Percentiles rank a stretch among this genome's conserved stretches.
phyloP scores from a whole-genome alignment of 2,113 vertebrate species.

The Aviceda subcristata region DNA sequence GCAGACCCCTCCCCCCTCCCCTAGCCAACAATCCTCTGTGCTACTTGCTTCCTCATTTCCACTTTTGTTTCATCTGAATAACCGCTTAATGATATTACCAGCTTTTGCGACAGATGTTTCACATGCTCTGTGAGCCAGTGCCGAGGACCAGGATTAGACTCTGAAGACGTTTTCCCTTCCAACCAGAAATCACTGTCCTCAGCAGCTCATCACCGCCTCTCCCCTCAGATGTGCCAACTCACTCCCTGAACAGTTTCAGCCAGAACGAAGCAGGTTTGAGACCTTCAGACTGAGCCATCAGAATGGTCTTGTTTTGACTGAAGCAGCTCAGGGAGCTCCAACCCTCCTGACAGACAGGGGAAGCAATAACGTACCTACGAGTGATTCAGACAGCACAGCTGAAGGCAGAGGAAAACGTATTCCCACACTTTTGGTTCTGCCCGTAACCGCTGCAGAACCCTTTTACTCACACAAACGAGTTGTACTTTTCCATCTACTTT shows the following conservation, averaged over 20 bases:
- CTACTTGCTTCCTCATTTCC: not conserved
- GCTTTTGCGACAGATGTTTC: not conserved
- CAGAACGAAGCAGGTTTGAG: not conserved
- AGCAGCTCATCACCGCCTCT: not conserved
- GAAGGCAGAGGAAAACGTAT: not conserved
- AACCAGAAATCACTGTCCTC: not conserved
- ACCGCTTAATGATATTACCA: not conserved
- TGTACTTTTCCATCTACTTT: not conserved
- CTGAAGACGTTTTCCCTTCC: not conserved
- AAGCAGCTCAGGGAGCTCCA: not conserved
- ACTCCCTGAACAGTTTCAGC: not conserved
- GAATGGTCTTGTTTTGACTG: rapidly evolving
- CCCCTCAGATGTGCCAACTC: not conserved
- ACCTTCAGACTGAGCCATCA: not conserved
- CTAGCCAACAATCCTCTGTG: not conserved
- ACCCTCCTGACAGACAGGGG: not conserved
- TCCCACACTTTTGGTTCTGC: rapidly evolving
- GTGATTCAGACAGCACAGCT: not conserved
- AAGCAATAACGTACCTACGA: not conserved
- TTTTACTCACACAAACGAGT: rapidly evolving
- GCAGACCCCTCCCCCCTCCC: too few relatives aligned
- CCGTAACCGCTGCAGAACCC: rapidly evolving
- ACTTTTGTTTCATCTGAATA: not conserved
- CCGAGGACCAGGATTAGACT: not conserved
- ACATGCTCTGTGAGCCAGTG: rapidly evolving